Evolutionary conservation across 2,113 vertebrate species (phyloP).

Genomic region (Cynopterus brachyotis): DNA sequence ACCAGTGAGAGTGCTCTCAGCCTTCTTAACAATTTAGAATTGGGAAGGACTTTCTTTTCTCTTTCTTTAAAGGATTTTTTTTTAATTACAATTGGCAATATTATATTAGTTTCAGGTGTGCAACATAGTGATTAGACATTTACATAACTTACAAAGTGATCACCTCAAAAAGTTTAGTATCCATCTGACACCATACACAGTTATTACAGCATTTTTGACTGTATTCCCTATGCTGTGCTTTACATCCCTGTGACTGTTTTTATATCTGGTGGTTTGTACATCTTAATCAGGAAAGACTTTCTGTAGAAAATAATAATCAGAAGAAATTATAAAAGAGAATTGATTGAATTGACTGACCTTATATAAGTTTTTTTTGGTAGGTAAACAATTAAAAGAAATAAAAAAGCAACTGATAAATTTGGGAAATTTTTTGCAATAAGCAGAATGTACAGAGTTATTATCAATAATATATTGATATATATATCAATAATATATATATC

Average conservation of each 20-base stretch:
- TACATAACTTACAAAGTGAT: too few species aligned
- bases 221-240: too few species aligned
- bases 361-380: not conserved
- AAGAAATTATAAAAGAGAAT: not conserved
- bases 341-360: not conserved
- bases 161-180: too few species aligned
- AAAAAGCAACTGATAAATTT: conserved; percentile 19
- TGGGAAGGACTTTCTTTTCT: not conserved
- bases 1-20: not conserved
- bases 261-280: too few species aligned
- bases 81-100: too few species aligned
- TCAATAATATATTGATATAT: not conserved
- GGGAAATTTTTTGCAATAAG: not conserved
- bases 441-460: not conserved
- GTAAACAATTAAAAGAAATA: not conserved
- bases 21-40: not conserved
- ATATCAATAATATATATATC: too few species aligned
- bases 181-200: too few species aligned
- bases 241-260: too few species aligned
- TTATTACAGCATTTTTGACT: too few species aligned
- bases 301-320: not conserved
- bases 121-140: too few species aligned
- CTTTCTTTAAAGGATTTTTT: too few species aligned
- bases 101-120: too few species aligned
- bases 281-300: not conserved